These are phyloP conservation scores for Drosophila varians DNA, from an alignment of 1,140 invertebrate species.

Conservation along the genomic window DNA sequence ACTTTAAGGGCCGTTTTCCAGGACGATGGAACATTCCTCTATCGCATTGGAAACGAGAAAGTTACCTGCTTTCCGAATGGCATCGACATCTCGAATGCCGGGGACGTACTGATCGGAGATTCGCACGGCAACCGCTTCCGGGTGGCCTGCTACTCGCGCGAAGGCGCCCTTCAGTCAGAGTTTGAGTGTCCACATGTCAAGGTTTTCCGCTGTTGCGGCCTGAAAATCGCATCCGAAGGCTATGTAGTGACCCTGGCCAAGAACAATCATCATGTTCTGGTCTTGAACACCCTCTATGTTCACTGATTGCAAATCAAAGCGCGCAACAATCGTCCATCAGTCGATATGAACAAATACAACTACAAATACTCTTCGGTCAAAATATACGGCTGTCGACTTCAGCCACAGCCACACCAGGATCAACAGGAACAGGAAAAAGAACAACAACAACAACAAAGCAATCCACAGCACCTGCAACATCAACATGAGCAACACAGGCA, in stretches of 20 bases:
- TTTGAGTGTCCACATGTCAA: constrained; percentile 98
- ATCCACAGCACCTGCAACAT: neutral
- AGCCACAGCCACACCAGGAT: constrained; percentile 23
- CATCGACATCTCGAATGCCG: constrained; percentile 98
- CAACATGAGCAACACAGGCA: neutral
- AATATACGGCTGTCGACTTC: constrained; percentile 61
- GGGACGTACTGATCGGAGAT: constrained; percentile 97
- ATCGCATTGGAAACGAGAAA: constrained; percentile 96
- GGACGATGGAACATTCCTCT: constrained; percentile 94
- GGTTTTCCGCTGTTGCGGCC: constrained; percentile 97
- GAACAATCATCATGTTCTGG: constrained; percentile 98
- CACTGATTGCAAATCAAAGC: constrained; percentile 86
- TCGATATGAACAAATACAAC: constrained; percentile 74
- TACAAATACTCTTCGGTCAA: constrained; percentile 72
- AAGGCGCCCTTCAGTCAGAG: constrained; percentile 94
- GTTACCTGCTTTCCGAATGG: constrained; percentile 98
- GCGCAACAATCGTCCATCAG: constrained; percentile 70
- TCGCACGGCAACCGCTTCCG: constrained; percentile 99
- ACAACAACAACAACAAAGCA: neutral
- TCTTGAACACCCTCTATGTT: constrained; percentile 97
- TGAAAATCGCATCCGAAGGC: constrained; percentile 98
- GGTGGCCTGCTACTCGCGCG: constrained; percentile 95
- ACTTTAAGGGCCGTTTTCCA: no score
- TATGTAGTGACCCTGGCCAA: constrained; percentile 98
- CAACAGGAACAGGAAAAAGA: neutral